phyloP scores from a whole-genome alignment of 2,113 vertebrate species.

The Bubo blakistoni region DNA sequence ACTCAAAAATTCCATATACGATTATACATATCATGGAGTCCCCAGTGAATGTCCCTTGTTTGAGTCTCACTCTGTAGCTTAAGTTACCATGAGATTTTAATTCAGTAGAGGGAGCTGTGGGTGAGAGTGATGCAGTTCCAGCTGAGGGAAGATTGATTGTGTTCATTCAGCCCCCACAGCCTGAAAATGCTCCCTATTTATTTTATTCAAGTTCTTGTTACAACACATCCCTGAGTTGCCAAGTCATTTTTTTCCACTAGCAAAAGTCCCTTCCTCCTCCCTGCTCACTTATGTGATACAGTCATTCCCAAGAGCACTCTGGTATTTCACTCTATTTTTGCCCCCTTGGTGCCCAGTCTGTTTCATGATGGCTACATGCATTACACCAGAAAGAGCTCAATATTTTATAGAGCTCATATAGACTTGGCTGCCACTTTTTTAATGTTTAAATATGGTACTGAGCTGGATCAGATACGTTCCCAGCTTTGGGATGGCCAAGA shows the following conservation, averaged over 20 bases:
- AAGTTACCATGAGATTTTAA: conserved; percentile 61
- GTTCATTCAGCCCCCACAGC: conserved; percentile 73
- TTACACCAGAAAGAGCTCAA: conserved; percentile 7
- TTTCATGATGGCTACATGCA: not conserved
- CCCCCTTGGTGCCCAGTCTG: not conserved
- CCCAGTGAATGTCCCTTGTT: not conserved
- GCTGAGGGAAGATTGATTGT: conserved; percentile 70
- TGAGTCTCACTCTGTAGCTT: not conserved
- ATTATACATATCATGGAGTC: not conserved
- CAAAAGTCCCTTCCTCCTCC: conserved; percentile 66
- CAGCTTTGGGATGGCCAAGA: not conserved
- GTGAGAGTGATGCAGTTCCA: conserved; percentile 40
- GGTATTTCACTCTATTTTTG: conserved; percentile 9
- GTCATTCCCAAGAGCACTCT: conserved; percentile 40
- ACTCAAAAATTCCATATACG: not conserved
- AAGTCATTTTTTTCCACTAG: conserved; percentile 67
- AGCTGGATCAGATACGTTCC: not conserved
- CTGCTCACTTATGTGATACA: conserved; percentile 52
- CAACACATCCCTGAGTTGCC: conserved; percentile 67
- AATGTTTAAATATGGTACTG: not conserved
- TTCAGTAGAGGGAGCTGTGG: conserved; percentile 73
- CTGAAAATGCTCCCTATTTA: conserved; percentile 75
- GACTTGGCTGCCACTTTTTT: not conserved
- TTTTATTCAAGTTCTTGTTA: conserved; percentile 76
- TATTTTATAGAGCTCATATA: not conserved